Conservation (phyloP, 2,113 vertebrate species). For the Maccullochella peelii region DNA sequence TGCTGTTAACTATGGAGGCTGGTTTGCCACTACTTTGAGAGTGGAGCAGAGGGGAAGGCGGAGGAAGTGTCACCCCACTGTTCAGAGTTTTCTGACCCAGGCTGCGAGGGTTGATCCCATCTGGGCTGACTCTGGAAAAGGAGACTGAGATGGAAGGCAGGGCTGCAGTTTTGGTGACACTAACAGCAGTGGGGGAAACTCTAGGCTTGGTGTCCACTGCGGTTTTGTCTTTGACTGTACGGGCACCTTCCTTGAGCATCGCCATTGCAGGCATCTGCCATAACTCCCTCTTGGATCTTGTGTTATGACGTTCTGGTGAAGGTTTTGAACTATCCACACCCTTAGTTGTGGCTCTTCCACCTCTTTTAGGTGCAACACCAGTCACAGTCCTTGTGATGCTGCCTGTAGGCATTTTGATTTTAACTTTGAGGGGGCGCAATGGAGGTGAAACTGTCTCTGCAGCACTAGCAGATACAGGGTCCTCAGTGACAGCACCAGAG, state of each 20-base stretch:
- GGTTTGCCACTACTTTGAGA: slow-evolving; percentile 81
- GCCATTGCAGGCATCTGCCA: slow-evolving; percentile 82
- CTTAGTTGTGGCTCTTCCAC: slow-evolving; percentile 52
- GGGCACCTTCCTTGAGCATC: slow-evolving; percentile 88
- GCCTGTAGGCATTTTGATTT: slow-evolving; percentile 91
- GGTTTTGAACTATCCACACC: slow-evolving; percentile 62
- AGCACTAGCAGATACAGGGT: neutral
- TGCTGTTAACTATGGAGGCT: slow-evolving; percentile 80
- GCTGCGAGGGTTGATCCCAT: slow-evolving; percentile 54
- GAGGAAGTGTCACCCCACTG: slow-evolving; percentile 68
- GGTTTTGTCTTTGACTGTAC: slow-evolving; percentile 87
- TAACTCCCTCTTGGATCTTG: slow-evolving; percentile 59
- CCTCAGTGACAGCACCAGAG: slow-evolving; percentile 34
- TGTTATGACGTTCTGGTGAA: slow-evolving; percentile 57
- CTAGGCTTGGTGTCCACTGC: slow-evolving; percentile 66
- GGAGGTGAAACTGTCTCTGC: slow-evolving; percentile 56
- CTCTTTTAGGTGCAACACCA: slow-evolving; percentile 85
- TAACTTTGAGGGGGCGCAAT: slow-evolving; percentile 90
- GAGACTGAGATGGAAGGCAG: slow-evolving; percentile 70
- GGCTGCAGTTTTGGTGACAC: slow-evolving; percentile 73
- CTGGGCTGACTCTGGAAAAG: slow-evolving; percentile 48
- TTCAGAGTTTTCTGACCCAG: slow-evolving; percentile 86
- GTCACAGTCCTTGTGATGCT: slow-evolving; percentile 90
- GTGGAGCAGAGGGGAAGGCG: slow-evolving; percentile 39
- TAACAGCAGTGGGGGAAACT: slow-evolving; percentile 77